Evolutionary conservation across 2,113 vertebrate genomes (phyloP).

Genomic region (Phainopepla nitens): DNA sequence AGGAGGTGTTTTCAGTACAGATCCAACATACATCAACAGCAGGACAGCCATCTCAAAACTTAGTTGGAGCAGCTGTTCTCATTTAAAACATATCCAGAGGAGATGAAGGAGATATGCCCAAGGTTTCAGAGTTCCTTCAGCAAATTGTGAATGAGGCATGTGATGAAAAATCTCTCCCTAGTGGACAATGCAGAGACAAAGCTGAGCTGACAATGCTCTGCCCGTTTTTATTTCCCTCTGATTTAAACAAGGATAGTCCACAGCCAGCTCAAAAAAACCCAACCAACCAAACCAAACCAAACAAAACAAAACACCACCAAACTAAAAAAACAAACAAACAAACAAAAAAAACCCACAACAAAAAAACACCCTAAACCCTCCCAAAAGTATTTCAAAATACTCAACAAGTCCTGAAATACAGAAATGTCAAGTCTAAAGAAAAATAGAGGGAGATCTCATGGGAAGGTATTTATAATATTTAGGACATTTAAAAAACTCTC

Average conservation of each 20-base stretch:
- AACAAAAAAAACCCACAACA: background rate
- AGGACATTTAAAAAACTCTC: background rate
- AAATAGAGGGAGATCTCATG: background rate
- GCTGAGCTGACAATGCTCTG: background rate
- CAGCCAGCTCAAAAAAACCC: background rate
- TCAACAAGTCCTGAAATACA: background rate
- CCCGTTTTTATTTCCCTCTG: background rate
- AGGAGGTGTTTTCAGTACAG: background rate
- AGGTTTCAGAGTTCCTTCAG: background rate
- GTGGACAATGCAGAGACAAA: background rate
- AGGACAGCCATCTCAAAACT: background rate
- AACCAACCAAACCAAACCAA: background rate
- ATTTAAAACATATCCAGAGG: slow-evolving; percentile 27
- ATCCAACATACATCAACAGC: background rate
- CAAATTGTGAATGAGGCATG: background rate
- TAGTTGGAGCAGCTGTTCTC: background rate
- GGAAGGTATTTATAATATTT: background rate
- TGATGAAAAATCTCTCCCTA: slow-evolving; percentile 16
- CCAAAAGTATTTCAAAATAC: background rate
- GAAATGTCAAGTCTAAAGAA: background rate
- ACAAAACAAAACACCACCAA: background rate
- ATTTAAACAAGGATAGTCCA: background rate
- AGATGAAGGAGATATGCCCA: background rate
- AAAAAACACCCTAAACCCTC: background rate
- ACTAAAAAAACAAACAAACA: background rate